Base-by-base conservation (phyloP, 2,888 invertebrate species). In the Cheiracanthium punctorium region DNA sequence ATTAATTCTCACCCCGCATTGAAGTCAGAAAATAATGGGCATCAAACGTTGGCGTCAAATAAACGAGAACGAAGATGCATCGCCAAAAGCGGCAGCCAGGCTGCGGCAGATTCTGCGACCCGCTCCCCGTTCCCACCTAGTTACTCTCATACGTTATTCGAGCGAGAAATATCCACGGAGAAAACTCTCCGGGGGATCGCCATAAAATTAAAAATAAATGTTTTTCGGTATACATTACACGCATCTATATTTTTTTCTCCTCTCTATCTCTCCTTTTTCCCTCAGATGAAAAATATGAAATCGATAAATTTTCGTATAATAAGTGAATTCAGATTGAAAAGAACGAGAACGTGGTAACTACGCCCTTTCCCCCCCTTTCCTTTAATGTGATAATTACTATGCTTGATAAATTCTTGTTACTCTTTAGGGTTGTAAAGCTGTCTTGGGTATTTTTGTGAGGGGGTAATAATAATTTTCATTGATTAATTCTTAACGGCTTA, bases 71-170 rank as follows among this genome's bases (percentile, higher is more conserved):
- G 17, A 48, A 52, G 72, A 72, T 64, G 10, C n/a, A 1, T 17
- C 14, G 82, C 82, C 82, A 84, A 77, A 43, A 52, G 28, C 72
- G 24, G 10, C 28, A 33, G 37, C 41, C 24, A n/a, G 64, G 72
- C 77, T 82, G 82, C 77, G 77, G 76, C 77, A 82, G 77, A 77
- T 77, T 77, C 72, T 48, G 43, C 33, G 43, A 58, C 65, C 77
- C 69, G 29, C n/a, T n/a, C 67, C 82, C 75, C 70, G 52, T 75
- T 69, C 77, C 76, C 82, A 82, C 76, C 82, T 82, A 82, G 82
- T 82, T 82, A 82, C 82, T 82, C 82, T 82, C 82, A 73, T 84
- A 77, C 65, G 82, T 76, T 84, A 84, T 84, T 65, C 72, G 82
- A 84, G 72, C 82, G 76, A 84, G 77, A 84, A 84, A 84, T 84